Conservation (phyloP, 2,888 invertebrate genomes). For the Beris morrisii region DNA sequence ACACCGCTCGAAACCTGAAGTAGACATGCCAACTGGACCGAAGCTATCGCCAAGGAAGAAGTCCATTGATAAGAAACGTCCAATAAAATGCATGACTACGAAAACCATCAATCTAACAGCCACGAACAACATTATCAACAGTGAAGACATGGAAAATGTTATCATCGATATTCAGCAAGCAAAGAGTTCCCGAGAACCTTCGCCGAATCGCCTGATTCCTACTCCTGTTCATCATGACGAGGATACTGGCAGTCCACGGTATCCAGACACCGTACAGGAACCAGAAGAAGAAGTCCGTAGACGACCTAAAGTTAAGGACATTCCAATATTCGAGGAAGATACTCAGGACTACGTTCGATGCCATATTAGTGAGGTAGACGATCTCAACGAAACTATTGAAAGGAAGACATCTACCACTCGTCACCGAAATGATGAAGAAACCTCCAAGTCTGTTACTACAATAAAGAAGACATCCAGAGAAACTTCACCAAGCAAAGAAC, state of each 20-base stretch:
- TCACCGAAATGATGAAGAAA: slow-evolving; percentile 40
- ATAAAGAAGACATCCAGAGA: slow-evolving; percentile 41
- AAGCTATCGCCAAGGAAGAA: slow-evolving; percentile 37
- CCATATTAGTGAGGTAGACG: slow-evolving; percentile 61
- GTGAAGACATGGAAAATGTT: slow-evolving; percentile 62
- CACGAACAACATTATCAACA: slow-evolving; percentile 58
- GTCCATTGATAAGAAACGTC: slow-evolving; percentile 43
- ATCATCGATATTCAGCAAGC: slow-evolving; percentile 71
- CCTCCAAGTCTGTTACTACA: background rate
- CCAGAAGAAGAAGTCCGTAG: slow-evolving; percentile 66
- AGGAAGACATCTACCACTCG: slow-evolving; percentile 37
- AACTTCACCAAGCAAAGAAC: slow-evolving; percentile 37
- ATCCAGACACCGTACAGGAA: slow-evolving; percentile 74
- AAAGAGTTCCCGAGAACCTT: slow-evolving; percentile 74
- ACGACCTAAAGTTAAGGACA: slow-evolving; percentile 57
- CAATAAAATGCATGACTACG: slow-evolving; percentile 58
- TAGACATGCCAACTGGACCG: slow-evolving; percentile 43
- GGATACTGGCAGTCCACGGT: slow-evolving; percentile 66
- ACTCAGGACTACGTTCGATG: slow-evolving; percentile 52
- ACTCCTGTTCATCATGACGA: slow-evolving; percentile 64
- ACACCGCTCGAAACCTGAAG: slow-evolving; percentile 44
- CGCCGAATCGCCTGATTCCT: slow-evolving; percentile 72
- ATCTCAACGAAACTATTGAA: slow-evolving; percentile 48
- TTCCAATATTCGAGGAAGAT: slow-evolving; percentile 63
- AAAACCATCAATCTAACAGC: slow-evolving; percentile 59